Base-by-base conservation (phyloP, 30 jellyfish, hydroid and myxozoan genomes). In the Aurelia aurita region DNA sequence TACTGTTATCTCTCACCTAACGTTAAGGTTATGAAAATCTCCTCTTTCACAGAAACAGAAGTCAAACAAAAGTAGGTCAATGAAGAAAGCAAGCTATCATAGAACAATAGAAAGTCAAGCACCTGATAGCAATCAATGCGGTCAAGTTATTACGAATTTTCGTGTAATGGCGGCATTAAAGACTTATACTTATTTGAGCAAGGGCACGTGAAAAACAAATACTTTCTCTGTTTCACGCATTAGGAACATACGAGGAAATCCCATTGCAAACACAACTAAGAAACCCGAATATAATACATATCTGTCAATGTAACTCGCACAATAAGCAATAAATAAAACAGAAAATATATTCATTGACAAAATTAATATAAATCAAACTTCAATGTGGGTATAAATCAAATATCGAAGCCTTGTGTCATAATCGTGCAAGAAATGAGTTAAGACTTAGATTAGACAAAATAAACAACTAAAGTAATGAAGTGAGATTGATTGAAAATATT, bases 131-230 rank as follows among this genome's bases (percentile, higher is more conserved):
- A 55, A 55, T 55, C 29, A 22, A 55, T 55, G 67, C 75, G 75
- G 49, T 29, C 75, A 63, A 22, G 11, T 20, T 29, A 29, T 20
- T 29, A 23, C 20, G 75, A 29, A 45, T 53, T 23, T 44, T 71
- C 68, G 55, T 71, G 68, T 16, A 46, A 54, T 15, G 51, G 72
- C 80, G 72, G 87, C 57, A 83, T 69, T 83, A 69, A 58, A 22
- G 74, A 68, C 39, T 83, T 83, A 83, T 7, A 47, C n/a, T 27
- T 83, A 34, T 83, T 83, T 83, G 93, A 69, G 87, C 3, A 54
- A 16, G 64, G 87, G 29, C 32, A 66, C 29, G 43, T 34, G 51
- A 55, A 55, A 35, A 45, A 69, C 93, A 83, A 83, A 83, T 58
- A 83, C 35, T 39, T n/a, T 55, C 64, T 46, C 77, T 66, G 2